Base-by-base conservation (phyloP, 1,140 invertebrate species). In the Leptoteleia sp. region DNA sequence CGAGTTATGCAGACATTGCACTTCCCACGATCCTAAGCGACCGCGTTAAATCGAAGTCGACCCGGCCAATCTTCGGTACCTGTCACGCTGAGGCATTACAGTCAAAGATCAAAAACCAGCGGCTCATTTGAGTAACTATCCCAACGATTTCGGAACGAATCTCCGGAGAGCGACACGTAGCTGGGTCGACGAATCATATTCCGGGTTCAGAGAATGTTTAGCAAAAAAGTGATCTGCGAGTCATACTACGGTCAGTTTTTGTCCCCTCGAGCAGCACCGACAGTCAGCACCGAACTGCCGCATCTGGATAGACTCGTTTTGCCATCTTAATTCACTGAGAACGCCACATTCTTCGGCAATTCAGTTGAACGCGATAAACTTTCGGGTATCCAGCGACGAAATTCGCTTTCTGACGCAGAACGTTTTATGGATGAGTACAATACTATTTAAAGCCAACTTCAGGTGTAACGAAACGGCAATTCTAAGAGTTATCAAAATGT, bases 61-160 rank as follows among this genome's bases (percentile, higher is more conserved):
- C 70, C 70, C 17, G 31, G 42, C 52, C 59, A 50, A 73, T 59
- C 59, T 64, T 57, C 59, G 59, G 50, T 73, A 73, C 70, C 70
- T 73, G 59, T 73, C 70, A 73, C 59, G 70, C 70, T 31, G 12
- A 57, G 52, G 12, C 12, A 50, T 50, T 16, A 31, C 59, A 72
- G 59, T 48, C 43, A 65, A 57, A 73, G 70, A 73, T 73, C 52
- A 65, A 73, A 72, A 73, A 64, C 70, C 7, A 35, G 59, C 70
- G 70, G 70, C 70, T 73, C 52, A 73, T 73, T 73, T 73, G 59
- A 73, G 70, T 65, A 62, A 72, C 55, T 54, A 71, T 61, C 37
- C 13, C 55, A 35, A 62, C 13, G 47, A 54, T 61, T 71, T 71
- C 55, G 67, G 67, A 71, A 71, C 67, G 67, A 71, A 71, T 71